phyloP scores from a whole-genome alignment of 2,113 vertebrate genomes.

The Fulmarus glacialis region DNA sequence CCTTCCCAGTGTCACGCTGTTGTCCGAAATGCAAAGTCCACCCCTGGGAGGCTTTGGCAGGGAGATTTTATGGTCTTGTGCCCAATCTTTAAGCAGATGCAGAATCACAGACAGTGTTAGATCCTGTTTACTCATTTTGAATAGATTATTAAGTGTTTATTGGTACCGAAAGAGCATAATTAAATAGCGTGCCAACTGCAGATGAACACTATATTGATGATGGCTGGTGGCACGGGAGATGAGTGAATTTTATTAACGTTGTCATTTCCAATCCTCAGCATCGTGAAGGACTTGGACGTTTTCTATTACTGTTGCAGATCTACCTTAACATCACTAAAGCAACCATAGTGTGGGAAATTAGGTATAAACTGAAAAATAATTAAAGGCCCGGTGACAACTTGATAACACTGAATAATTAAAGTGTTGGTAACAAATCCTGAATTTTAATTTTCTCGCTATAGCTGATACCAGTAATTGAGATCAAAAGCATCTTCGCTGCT shows the following conservation, averaged over 20 bases:
- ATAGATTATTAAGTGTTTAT: conserved; percentile 38
- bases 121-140: conserved; percentile 32
- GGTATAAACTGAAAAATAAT: conserved; percentile 57
- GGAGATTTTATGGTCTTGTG: not conserved
- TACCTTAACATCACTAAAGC: conserved; percentile 26
- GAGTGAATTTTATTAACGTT: conserved; percentile 28
- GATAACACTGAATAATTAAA: conserved; percentile 34
- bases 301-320: not conserved
- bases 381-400: conserved; percentile 47
- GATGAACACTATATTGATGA: not conserved
- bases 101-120: not conserved
- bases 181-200: not conserved
- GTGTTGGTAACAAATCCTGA: conserved; percentile 7
- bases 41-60: not conserved
- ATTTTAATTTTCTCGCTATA: not conserved
- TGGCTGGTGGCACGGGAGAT: not conserved
- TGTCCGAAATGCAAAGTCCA: not conserved
- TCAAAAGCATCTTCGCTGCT: not conserved
- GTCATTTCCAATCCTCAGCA: conserved; percentile 31
- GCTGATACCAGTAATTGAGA: conserved; percentile 9
- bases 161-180: conserved; percentile 22
- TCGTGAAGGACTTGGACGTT: not conserved
- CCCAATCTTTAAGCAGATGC: not conserved
- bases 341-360: conserved; percentile 26
- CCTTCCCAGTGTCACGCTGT: accelerated